Base-by-base conservation (phyloP, 2,797 vertebrate genomes). In the Chelmon rostratus region DNA sequence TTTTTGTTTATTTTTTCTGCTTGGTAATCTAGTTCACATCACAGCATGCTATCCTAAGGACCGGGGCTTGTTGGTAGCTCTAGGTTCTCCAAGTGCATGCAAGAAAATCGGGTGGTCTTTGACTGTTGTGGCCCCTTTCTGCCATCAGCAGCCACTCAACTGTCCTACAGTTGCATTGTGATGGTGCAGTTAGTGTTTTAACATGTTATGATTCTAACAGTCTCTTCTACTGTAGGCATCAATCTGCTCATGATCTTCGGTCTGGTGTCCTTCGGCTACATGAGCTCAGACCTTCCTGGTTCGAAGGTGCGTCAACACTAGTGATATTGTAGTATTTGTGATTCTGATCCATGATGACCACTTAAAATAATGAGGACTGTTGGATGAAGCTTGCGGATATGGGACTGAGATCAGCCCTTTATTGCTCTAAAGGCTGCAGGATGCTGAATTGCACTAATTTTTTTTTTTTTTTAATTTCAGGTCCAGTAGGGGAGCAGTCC, bases 381-480 rank as follows among this genome's bases (percentile, higher is more conserved):
- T 96, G 98, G 96, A 98, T 99, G 98, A 99, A 91, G 83, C 95
- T 94, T 95, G 96, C 97, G 98, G 98, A 99, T 99, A 99, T 99
- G 98, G 98, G 97, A 96, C 98, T 99, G 98, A 99, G 97, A 96
- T 96, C 94, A 79, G 89, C 3, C 0, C 0, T 21, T 31, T 1
- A 1, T 6, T 23, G 5, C n/a, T 53, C 3, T 8, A 23, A 0
- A 9, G 0, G 0, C 0, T 12, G 2, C 21, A 50, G 21, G 5
- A 3, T 15, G 0, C 0, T 28, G 10, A n/a, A 25, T 40, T 35
- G 4, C 8, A 18, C 40, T 87, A 21, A 84, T 0, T 3, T 2
- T 52, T 47, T 1, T 16, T 12, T 44, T 12, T 4, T 10, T 11
- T 4, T 0, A 4, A 12, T 59, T 72, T n/a, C 76, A 88, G 87